Evolutionary conservation across 2,888 invertebrate species (phyloP), one percentile per base, ranked within the genome.

Genomic region (Dicroscelio sp.): DNA sequence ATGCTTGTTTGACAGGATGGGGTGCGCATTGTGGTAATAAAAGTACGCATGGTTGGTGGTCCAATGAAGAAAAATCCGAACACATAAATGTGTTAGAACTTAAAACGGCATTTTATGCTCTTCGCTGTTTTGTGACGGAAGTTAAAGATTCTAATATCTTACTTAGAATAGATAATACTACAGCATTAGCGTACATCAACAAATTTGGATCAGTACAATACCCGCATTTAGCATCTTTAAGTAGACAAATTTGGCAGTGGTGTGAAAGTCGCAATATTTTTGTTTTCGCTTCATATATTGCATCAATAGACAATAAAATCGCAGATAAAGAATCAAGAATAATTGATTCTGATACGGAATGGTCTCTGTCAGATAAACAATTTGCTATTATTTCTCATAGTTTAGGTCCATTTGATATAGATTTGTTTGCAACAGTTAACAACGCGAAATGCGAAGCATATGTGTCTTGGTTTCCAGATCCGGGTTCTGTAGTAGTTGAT

Each of bases 261-360:
- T 83, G 78, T n/a, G 69, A 94, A 31, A 17, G 43, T 10, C 48
- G 91, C 12, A 48, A 92, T 31, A 79, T 92, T 31, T 92, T 79
- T 92, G 33, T 96, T 10, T 94, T 94, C 65, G 95, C 95, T 1
- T 96, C 95, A 0, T 96, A 96, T 69, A 93, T 96, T 10, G 92
- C 93, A 25, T 95, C 95, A 1, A 86, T 91, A 67, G 94, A 95
- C 20, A 96, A 96, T 80, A 71, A 23, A 30, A 83, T n/a, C 6
- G 52, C 52, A n/a, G 52, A 94, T 69, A 69, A 31, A 33, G 94
- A 94, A 88, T 95, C 94, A 27, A 86, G 94, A 69, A 25, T 75
- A 10, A 80, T 48, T 17, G 79, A 85, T 31, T 25, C 85, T 2
- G 91, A 93, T 30, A 91, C 92, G 14, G 86, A 93, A 65, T 93